Base-by-base conservation (phyloP, 2,888 invertebrate species). In the Agrotis segetum region DNA sequence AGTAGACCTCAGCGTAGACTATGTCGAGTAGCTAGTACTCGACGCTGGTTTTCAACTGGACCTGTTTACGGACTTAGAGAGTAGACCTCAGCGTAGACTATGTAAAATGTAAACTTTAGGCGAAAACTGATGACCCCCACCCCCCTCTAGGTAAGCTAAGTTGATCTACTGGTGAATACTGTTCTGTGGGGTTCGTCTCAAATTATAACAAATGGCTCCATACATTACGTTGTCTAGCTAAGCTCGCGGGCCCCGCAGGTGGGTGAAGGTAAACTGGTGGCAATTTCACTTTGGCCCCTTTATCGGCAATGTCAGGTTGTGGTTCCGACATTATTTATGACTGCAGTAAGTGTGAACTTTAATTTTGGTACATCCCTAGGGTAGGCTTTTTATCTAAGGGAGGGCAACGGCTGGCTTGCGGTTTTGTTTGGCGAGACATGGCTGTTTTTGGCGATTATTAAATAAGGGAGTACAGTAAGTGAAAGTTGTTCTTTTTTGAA, bases 131-230 rank as follows among this genome's bases (percentile, higher is more conserved):
- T 67, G 64, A 29, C 44, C 46, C 19, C 67, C 44, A 40, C 67
- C 56, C 46, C 40, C 64, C 19, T 24, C 63, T 17, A 17, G 52
- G 58, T n/a, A 40, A 66, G 47, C 67, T 19, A 19, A 68, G 59
- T 80, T 84, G 79, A 73, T 79, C 82, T 84, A 79, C 82, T 80
- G 76, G 63, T 53, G 70, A 63, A 71, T 72, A 73, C 59, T 79
- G 64, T 74, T 74, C 81, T 81, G 79, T 81, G 82, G 81, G 70
- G 75, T 83, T 85, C 82, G 81, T 88, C 90, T 90, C 87, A 91
- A 90, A 93, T 92, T 88, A 91, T 93, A 93, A 93, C 88, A 88
- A 91, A 93, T 91, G 87, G 89, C 77, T 83, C 86, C 82, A 91
- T 93, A 89, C 83, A 91, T 93, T 91, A 92, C 85, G 76, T 66